A percentile compares a stretch with the other conserved stretches of the same genome.
phyloP scores from a whole-genome alignment of 2,888 invertebrate genomes.

The Drosophila recens region DNA sequence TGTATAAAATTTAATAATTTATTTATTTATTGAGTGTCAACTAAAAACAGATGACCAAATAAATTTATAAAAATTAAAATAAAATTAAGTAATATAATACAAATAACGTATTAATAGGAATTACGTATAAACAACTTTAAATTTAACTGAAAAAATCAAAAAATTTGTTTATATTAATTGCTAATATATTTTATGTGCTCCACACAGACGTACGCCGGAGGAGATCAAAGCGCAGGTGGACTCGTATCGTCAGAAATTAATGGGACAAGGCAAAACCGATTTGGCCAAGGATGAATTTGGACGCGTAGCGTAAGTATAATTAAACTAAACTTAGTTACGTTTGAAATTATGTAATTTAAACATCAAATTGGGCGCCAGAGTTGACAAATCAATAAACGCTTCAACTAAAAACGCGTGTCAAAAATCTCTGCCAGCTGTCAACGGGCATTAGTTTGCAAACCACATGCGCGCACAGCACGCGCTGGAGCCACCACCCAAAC shows the following conservation, averaged over 20 bases:
- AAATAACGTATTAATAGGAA: too few species aligned
- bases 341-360: conserved; percentile 66
- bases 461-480: conserved; percentile 64
- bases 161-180: neutral
- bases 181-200: neutral
- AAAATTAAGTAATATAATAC: too few species aligned
- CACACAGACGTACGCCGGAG: conserved; percentile 91
- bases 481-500: conserved; percentile 6
- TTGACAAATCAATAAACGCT: conserved; percentile 69
- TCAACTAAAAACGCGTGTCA: conserved; percentile 49
- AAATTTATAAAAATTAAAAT: too few species aligned
- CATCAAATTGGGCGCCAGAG: conserved; percentile 34
- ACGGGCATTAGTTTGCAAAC: conserved; percentile 15
- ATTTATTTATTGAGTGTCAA: too few species aligned
- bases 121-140: too few species aligned
- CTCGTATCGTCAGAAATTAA: conserved; percentile 94
- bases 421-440: conserved; percentile 62
- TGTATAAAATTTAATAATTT: neutral
- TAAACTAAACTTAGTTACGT: conserved; percentile 25
- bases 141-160: too few species aligned
- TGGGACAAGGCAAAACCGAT: conserved; percentile 88
- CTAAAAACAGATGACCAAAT: too few species aligned
- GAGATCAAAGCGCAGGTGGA: conserved; percentile 95
- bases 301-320: conserved; percentile 87
- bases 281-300: conserved; percentile 93